These are phyloP conservation scores for Hippocampus guttulatus DNA, from an alignment of 2,113 vertebrate genomes.

Conservation along the genomic window DNA sequence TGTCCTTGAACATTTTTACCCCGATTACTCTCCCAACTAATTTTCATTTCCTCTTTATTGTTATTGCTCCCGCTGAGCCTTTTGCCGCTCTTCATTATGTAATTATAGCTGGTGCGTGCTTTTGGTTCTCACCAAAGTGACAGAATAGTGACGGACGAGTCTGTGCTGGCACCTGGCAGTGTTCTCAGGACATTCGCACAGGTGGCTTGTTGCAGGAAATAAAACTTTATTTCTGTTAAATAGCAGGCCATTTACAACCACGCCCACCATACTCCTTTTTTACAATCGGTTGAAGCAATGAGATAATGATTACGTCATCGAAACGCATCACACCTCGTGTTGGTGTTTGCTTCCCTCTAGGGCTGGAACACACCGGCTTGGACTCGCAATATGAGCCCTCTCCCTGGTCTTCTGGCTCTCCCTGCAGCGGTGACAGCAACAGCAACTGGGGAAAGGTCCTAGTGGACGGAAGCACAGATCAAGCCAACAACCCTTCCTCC, in stretches of 20 bases:
- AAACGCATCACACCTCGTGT: background rate
- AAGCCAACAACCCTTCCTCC: constrained; percentile 68
- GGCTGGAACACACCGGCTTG: constrained; percentile 86
- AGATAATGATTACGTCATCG: background rate
- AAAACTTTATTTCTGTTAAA: constrained; percentile 1
- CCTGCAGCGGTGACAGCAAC: constrained; percentile 84
- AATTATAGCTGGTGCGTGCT: constrained; percentile 46
- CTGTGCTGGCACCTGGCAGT: constrained; percentile 37
- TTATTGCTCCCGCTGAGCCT: constrained; percentile 24
- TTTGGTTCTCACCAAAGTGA: constrained; percentile 57
- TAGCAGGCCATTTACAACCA: background rate
- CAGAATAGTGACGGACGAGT: constrained; percentile 69
- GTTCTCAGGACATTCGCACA: constrained; percentile 23
- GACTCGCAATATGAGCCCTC: constrained; percentile 95
- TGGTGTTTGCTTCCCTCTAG: constrained; percentile 60
- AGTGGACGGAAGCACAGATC: constrained; percentile 84
- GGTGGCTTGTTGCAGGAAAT: constrained; percentile 20
- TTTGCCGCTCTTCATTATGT: constrained; percentile 21
- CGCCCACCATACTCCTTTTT: background rate
- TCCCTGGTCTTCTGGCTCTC: constrained; percentile 87
- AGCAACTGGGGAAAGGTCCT: constrained; percentile 91
- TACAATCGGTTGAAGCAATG: background rate
- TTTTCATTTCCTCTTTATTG: constrained; percentile 18
- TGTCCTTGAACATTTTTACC: background rate
- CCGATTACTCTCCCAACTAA: background rate